Evolutionary conservation across 2,888 invertebrate genomes (phyloP).

Genomic region (Gymnosoma rotundatum): DNA sequence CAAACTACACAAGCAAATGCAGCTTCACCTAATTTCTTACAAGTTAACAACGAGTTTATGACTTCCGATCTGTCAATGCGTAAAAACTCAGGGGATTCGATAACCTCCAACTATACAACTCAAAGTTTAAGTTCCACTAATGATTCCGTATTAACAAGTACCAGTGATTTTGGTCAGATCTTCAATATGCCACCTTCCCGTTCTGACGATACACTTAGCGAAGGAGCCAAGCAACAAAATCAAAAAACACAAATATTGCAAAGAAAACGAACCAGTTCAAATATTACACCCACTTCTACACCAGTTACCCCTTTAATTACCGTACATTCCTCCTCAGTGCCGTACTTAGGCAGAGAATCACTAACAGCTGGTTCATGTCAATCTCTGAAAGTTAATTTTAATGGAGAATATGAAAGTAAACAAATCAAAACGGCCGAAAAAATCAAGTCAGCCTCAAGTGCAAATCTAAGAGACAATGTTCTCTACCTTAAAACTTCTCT

Average conservation of each 20-base stretch:
- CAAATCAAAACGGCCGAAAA: conserved; percentile 64
- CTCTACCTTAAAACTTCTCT: conserved; percentile 83
- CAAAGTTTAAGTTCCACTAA: conserved; percentile 82
- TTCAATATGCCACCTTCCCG: conserved; percentile 88
- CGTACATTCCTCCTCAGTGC: conserved; percentile 84
- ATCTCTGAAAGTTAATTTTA: conserved; percentile 71
- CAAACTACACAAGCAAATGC: conserved; percentile 24
- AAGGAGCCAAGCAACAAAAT: conserved; percentile 82
- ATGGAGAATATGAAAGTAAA: conserved; percentile 67
- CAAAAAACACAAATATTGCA: conserved; percentile 84
- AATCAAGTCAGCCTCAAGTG: conserved; percentile 81
- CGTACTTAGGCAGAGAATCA: conserved; percentile 85
- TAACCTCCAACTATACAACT: conserved; percentile 83
- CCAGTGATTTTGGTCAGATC: conserved; percentile 75
- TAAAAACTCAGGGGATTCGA: conserved; percentile 84
- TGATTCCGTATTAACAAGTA: conserved; percentile 75
- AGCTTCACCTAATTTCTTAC: conserved; percentile 72
- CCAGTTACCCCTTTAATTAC: conserved; percentile 75
- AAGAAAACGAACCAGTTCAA: conserved; percentile 85
- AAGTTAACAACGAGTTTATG: conserved; percentile 71
- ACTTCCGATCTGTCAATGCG: conserved; percentile 81
- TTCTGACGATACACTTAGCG: conserved; percentile 89
- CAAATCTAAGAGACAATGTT: conserved; percentile 82
- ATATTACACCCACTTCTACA: conserved; percentile 72
- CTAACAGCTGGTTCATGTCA: conserved; percentile 73